Evolutionary conservation across 2,113 vertebrate species (phyloP).

Genomic region (Prunella fulvescens): DNA sequence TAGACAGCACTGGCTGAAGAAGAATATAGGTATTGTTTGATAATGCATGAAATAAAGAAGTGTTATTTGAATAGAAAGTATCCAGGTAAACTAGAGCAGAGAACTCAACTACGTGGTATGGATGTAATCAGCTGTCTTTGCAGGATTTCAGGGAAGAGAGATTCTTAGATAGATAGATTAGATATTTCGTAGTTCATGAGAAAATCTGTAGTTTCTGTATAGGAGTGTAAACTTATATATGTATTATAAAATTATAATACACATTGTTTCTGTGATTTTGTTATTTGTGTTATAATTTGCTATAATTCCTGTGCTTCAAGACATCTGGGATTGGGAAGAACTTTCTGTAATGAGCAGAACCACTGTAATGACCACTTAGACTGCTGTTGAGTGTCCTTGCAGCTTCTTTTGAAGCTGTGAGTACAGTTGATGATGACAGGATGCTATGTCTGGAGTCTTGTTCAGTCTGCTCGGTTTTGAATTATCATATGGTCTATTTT

Average conservation of each 20-base stretch:
- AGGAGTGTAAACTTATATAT: not conserved
- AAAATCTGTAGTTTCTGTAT: not conserved
- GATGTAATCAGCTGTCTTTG: not conserved
- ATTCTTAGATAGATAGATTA: too few species aligned
- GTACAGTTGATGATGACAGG: not conserved
- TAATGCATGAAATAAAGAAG: not conserved
- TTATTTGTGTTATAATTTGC: not conserved
- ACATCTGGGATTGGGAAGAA: not conserved
- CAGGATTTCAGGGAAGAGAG: not conserved
- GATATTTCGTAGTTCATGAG: not conserved
- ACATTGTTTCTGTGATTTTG: not conserved
- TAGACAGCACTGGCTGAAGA: not conserved
- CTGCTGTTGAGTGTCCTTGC: not conserved
- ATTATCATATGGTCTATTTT: not conserved
- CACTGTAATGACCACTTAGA: not conserved
- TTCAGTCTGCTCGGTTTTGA: not conserved
- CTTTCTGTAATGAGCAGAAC: not conserved
- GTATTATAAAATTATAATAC: not conserved
- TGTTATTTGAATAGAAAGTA: not conserved
- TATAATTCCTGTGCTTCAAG: not conserved
- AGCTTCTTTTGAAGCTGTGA: not conserved
- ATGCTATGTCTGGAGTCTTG: not conserved
- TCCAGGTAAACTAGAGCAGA: not conserved
- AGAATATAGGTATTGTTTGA: not conserved
- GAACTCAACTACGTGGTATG: not conserved